Evolutionary conservation across 2,113 vertebrate genomes (phyloP).

Genomic region (Tupaia tana): DNA sequence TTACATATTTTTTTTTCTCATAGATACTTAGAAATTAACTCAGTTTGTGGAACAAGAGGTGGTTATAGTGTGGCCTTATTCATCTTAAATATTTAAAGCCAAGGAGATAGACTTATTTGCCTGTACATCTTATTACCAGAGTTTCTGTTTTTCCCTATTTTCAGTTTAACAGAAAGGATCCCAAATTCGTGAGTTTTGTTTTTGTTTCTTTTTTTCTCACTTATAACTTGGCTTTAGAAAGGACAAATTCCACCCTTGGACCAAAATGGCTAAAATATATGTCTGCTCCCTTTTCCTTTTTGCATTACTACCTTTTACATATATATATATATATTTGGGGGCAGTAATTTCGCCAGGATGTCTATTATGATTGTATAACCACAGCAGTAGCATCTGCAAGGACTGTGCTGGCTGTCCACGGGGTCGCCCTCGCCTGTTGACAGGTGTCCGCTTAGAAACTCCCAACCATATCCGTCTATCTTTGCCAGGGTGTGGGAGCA

Average conservation of each 20-base stretch:
- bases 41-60: neutral
- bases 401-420: neutral
- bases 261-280: neutral
- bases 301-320: neutral
- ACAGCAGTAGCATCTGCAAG: neutral
- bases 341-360: neutral
- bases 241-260: neutral
- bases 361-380: neutral
- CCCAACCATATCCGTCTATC: no score
- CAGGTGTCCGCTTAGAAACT: neutral
- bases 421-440: no score
- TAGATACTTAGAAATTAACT: neutral
- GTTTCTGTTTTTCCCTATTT: neutral
- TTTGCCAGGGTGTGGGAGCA: neutral
- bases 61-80: neutral
- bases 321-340: neutral
- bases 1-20: neutral
- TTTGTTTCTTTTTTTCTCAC: neutral
- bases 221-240: neutral
- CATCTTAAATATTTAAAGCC: neutral
- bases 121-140: neutral
- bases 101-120: neutral
- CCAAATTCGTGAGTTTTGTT: neutral
- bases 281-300: rapidly evolving
- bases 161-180: neutral